These are phyloP conservation scores for Hemiprocne comata DNA, from an alignment of 2,113 vertebrate genomes.

Conservation along the genomic window DNA sequence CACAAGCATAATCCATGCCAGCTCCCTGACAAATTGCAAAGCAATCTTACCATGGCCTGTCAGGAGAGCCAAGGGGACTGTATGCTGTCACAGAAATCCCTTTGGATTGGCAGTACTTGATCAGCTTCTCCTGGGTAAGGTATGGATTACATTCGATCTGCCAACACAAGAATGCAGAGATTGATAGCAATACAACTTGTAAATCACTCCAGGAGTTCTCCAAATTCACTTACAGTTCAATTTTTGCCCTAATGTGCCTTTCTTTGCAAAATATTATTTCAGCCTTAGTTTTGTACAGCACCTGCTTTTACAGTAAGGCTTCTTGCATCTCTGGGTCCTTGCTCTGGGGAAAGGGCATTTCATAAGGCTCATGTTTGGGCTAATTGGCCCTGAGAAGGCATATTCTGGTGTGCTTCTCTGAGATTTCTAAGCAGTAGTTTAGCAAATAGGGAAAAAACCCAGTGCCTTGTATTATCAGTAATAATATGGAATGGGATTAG, in stretches of 20 bases:
- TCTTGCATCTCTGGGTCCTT: not conserved
- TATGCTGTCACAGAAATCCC: constrained; percentile 91
- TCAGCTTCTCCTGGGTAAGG: constrained; percentile 90
- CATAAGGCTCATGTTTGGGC: not conserved
- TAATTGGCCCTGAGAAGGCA: not conserved
- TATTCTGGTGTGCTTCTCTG: not conserved
- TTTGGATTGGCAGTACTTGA: constrained; percentile 87
- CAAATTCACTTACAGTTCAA: not conserved
- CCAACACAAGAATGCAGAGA: not conserved
- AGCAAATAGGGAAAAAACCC: not conserved
- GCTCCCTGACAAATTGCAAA: not conserved
- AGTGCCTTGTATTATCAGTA: not conserved
- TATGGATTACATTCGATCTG: constrained; percentile 94
- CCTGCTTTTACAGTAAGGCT: not conserved
- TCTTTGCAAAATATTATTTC: not conserved
- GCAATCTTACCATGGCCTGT: constrained; percentile 86
- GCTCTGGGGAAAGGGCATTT: not conserved
- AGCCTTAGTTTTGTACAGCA: not conserved
- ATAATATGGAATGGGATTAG: not conserved
- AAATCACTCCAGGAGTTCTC: not conserved
- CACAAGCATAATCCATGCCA: not conserved
- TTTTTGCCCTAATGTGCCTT: not conserved
- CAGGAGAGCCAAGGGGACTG: constrained; percentile 93
- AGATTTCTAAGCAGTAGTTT: not conserved
- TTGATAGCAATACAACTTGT: not conserved